Percentiles rank a stretch among this genome's conserved stretches.
Evolutionary conservation across 2,888 invertebrate genomes (phyloP).

Genomic region (Brachylomia viminalis): DNA sequence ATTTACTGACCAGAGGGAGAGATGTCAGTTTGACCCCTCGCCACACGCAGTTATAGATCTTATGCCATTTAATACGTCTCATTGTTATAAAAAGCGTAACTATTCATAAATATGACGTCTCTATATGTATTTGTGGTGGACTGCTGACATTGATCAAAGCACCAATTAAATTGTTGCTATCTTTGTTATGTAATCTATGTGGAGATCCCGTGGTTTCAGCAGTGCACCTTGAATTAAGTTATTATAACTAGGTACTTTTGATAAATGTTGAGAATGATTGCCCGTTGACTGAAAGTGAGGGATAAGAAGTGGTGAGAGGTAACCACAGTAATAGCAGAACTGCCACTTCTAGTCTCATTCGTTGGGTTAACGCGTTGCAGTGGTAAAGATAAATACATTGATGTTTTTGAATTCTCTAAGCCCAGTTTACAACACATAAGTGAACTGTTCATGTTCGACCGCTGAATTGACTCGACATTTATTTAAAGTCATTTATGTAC

Average conservation of each 20-base stretch:
- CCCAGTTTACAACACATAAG: constrained; percentile 2
- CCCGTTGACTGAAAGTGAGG: not conserved
- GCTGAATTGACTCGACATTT: constrained; percentile 32
- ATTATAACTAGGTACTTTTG: constrained; percentile 38
- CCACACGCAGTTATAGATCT: constrained; percentile 48
- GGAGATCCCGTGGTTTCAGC: constrained; percentile 7
- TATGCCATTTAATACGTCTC: constrained; percentile 42
- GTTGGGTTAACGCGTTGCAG: not conserved
- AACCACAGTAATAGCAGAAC: not conserved
- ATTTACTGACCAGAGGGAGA: constrained; percentile 62
- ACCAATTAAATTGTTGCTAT: constrained; percentile 36
- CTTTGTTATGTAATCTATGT: not conserved
- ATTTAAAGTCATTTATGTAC: constrained; percentile 35
- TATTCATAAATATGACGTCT: constrained; percentile 24
- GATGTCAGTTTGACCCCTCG: constrained; percentile 66
- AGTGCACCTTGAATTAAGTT: constrained; percentile 30
- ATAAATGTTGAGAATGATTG: constrained; percentile 45
- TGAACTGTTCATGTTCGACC: not conserved
- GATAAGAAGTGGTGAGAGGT: not conserved
- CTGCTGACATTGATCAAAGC: constrained; percentile 19
- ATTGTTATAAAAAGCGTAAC: constrained; percentile 47
- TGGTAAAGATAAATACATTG: constrained; percentile 26
- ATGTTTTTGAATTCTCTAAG: constrained; percentile 29
- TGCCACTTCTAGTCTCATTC: not conserved
- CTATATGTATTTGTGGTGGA: constrained; percentile 25